A percentile compares a stretch with the other conserved stretches of the same genome.
Conservation (phyloP, 2,113 vertebrate species). For the Cyrtonyx montezumae region DNA sequence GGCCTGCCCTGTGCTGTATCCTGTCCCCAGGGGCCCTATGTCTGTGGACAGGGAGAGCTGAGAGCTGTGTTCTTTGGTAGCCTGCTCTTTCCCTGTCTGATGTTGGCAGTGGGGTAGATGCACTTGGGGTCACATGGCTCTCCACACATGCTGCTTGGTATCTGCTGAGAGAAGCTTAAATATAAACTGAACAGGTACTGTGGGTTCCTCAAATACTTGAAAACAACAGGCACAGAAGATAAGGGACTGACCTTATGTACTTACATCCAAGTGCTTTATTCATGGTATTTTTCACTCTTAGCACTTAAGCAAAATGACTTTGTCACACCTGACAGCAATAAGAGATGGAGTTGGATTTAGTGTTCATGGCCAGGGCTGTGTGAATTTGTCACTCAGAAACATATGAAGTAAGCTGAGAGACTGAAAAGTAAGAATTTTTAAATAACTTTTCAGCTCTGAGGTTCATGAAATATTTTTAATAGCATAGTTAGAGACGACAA, state of each 20-base stretch:
- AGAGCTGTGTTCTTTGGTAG: neutral
- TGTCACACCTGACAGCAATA: neutral
- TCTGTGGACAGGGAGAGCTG: rapidly evolving
- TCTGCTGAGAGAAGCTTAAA: neutral
- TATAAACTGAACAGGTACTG: neutral
- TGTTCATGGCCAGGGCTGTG: neutral
- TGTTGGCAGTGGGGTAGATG: neutral
- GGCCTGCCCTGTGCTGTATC: neutral
- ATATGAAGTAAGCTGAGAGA: neutral
- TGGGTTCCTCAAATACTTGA: neutral
- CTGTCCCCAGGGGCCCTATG: neutral
- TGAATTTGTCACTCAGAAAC: neutral
- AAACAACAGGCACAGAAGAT: neutral
- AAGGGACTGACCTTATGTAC: neutral
- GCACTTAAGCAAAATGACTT: neutral
- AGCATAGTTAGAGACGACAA: neutral
- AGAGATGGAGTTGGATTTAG: neutral
- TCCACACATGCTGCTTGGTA: neutral
- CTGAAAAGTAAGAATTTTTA: neutral
- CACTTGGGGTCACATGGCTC: rapidly evolving
- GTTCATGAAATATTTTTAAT: neutral
- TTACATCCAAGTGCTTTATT: neutral
- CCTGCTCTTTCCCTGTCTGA: neutral
- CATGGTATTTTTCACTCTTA: neutral
- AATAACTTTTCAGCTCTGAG: neutral